Conservation (phyloP, 2,888 invertebrate species). For the Eupelmus urozonus region DNA sequence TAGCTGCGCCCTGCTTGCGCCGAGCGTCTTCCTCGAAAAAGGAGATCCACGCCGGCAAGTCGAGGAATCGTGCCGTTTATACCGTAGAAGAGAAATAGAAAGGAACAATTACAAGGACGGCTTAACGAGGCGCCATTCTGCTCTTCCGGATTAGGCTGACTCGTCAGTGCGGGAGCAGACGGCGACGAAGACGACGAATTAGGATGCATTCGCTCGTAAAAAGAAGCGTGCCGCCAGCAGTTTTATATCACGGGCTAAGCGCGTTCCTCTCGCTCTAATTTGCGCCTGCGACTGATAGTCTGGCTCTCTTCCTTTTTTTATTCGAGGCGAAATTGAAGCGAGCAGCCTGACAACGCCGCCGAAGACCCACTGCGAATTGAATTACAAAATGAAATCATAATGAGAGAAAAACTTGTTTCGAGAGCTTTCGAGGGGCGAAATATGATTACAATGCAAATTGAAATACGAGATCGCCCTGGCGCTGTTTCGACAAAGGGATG, state of each 20-base stretch:
- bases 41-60: not conserved
- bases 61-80: not conserved
- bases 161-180: no score
- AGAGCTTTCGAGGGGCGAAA: constrained; percentile 13
- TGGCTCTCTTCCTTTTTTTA: constrained; percentile 11
- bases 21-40: no score
- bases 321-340: constrained; percentile 9
- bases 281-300: constrained; percentile 9
- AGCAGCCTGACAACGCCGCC: not conserved
- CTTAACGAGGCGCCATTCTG: constrained; percentile 50
- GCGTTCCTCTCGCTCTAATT: constrained; percentile 26
- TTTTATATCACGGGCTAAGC: constrained; percentile 40
- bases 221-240: constrained; percentile 1
- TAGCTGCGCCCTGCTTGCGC: no score
- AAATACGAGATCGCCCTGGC: constrained; percentile 29
- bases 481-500: constrained; percentile 22
- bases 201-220: constrained; percentile 33
- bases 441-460: constrained; percentile 40
- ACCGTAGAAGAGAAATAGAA: constrained; percentile 13
- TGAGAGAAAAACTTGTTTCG: constrained; percentile 24
- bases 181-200: constrained; percentile 35
- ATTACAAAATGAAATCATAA: constrained; percentile 40
- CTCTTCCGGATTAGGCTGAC: constrained; percentile 24
- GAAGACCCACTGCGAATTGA: constrained; percentile 8
- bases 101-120: constrained; percentile 45